A percentile compares a stretch with the other conserved stretches of the same genome.
Evolutionary conservation across 2,797 vertebrate species (phyloP).

Genomic region (Myotis planiceps): DNA sequence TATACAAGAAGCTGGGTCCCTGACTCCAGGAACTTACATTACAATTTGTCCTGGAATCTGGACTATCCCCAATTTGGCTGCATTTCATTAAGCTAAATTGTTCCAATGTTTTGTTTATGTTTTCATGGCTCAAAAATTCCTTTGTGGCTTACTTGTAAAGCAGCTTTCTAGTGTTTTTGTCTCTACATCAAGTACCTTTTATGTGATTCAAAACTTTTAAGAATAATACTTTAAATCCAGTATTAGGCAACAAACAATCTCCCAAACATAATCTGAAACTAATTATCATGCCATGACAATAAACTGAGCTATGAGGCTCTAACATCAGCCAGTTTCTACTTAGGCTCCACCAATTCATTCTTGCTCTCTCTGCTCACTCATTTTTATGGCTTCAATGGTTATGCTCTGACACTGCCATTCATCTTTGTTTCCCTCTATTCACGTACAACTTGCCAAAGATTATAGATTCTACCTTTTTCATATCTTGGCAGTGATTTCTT

Average conservation of each 20-base stretch:
- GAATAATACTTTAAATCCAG: background rate
- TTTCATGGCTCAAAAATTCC: background rate
- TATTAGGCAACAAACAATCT: background rate
- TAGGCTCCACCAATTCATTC: background rate
- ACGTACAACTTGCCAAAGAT: background rate
- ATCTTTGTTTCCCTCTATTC: background rate
- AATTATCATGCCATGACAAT: background rate
- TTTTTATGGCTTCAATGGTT: background rate
- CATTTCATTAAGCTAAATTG: slow-evolving; percentile 40
- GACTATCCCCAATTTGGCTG: background rate
- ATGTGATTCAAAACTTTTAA: slow-evolving; percentile 4
- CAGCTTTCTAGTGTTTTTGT: background rate
- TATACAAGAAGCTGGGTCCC: background rate
- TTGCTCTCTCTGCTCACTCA: too few relatives aligned
- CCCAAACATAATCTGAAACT: background rate
- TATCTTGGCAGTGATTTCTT: background rate
- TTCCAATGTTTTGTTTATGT: slow-evolving; percentile 59
- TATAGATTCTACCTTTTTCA: background rate
- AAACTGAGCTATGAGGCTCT: background rate
- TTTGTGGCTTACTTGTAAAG: slow-evolving; percentile 36
- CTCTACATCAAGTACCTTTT: background rate
- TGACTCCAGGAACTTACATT: background rate
- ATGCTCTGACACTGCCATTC: too few relatives aligned
- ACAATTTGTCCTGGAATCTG: slow-evolving; percentile 36
- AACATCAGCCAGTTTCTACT: background rate